Evolutionary conservation across 2,797 vertebrate genomes (phyloP).

Genomic region (Mico argentatus): DNA sequence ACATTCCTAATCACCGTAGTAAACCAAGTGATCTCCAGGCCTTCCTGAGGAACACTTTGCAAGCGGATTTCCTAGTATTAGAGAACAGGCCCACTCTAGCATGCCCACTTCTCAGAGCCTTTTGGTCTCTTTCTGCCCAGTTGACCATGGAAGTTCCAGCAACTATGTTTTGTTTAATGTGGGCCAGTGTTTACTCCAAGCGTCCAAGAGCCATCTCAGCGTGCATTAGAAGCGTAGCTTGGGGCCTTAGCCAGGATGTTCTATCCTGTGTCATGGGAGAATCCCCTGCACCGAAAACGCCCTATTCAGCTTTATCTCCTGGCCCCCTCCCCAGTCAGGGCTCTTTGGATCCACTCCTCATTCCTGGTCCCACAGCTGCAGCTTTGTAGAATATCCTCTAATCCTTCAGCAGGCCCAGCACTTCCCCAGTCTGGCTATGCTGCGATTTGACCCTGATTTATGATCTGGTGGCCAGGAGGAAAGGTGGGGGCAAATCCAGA

Average conservation of each 20-base stretch:
- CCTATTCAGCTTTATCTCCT: neutral
- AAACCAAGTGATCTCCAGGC: neutral
- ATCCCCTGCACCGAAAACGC: neutral
- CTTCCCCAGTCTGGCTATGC: neutral
- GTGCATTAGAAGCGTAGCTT: neutral
- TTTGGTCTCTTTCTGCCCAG: neutral
- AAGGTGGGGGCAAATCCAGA: neutral
- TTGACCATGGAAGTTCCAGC: neutral
- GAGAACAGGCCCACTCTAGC: neutral
- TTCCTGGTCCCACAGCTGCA: neutral
- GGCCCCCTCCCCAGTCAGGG: neutral
- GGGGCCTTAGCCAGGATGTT: neutral
- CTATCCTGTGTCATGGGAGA: neutral
- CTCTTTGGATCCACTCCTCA: neutral
- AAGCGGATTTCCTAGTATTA: neutral
- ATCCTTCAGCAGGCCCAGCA: neutral
- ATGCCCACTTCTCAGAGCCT: neutral
- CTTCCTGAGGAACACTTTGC: neutral
- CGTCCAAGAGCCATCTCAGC: neutral
- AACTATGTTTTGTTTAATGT: neutral
- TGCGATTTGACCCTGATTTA: neutral
- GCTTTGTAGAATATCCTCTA: neutral
- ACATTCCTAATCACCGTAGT: neutral
- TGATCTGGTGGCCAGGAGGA: neutral
- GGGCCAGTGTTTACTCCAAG: neutral